Evolutionary conservation across 2,888 invertebrate species (phyloP), one percentile per base, ranked within the genome.

Genomic region (Coecobrya sp.): DNA sequence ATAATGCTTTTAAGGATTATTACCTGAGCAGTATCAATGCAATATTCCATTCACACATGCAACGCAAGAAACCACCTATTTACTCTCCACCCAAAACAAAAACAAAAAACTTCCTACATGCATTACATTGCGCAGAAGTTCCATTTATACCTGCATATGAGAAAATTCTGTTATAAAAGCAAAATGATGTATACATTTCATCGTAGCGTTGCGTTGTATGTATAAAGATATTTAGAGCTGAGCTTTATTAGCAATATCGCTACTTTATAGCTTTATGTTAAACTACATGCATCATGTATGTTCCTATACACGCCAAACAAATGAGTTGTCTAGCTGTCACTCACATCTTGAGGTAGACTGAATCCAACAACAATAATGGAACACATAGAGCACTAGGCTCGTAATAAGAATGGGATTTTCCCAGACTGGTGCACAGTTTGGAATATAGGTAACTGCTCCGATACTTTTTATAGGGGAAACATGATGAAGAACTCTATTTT

Each of bases 1-100:
- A 10, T 90, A 85, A 91, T 91, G 79, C 91, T 91, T 86, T 86
- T 86, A 81, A 86, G 81, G 81, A 81, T 91, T 86, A 91, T 86
- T 91, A 91, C 91, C 91, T 86, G 86, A 68, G 82, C 79, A 91
- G 65, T 65, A 73, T 11, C 30, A 42, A 84, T 25, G 19, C 30
- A 42, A 84, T 25, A 68, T n/a, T 36, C 25, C 27, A 68, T 55
- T 86, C 22, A 45, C 79, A 91, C 91, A 91, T 91, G 86, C 86
- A 91, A 79, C 81, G 27, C 59, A 73, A 55, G 36, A 73, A 86
- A 55, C 45, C 49, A 73, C 27, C 49, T 73, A 73, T 86, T 86
- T 87, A 59, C 62, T 76, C 86, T 84, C 73, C 91, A 70, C 91
- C 92, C 86, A 73, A 85, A 92, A 91, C 68, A 55, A 91, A 52